A percentile compares a stretch with the other conserved stretches of the same genome.
Evolutionary conservation across 2,797 vertebrate genomes (phyloP).

Genomic region (Pseudochromis fuscus): DNA sequence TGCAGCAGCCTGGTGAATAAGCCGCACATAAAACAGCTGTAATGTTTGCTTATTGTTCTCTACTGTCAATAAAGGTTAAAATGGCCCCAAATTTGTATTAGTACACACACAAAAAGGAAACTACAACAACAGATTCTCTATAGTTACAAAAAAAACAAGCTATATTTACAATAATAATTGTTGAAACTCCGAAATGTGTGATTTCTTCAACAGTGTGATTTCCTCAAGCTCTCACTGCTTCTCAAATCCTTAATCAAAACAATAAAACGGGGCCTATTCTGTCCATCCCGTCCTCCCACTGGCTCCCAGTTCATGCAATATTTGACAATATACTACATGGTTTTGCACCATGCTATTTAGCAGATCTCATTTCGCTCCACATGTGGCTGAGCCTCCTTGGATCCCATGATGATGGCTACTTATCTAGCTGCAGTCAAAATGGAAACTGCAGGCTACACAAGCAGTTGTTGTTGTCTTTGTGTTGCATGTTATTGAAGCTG

Average conservation of each 20-base stretch:
- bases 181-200: constrained; percentile 8
- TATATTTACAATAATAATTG: constrained; percentile 6
- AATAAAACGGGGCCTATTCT: constrained; percentile 10
- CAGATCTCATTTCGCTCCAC: constrained; percentile 18
- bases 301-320: constrained; percentile 11
- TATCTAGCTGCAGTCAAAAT: constrained; percentile 15
- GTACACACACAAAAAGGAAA: constrained; percentile 3
- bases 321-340: constrained; percentile 3
- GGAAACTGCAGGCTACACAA: constrained; percentile 9
- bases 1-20: constrained; percentile 13
- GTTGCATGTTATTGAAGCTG: not conserved
- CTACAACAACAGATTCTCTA: not conserved
- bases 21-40: not conserved
- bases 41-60: not conserved
- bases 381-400: constrained; percentile 6
- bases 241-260: constrained; percentile 8
- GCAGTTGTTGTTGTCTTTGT: constrained; percentile 8
- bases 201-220: not conserved
- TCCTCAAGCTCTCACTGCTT: not conserved
- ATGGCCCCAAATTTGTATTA: not conserved
- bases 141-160: not conserved
- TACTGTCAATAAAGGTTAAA: constrained; percentile 1
- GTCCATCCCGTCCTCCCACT: constrained; percentile 12
- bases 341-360: constrained; percentile 29
- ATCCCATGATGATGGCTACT: not conserved